Percentiles rank a stretch among this genome's conserved stretches.
Evolutionary conservation across 2,797 vertebrate species (phyloP).

Genomic region (Craterocephalus amniculus): DNA sequence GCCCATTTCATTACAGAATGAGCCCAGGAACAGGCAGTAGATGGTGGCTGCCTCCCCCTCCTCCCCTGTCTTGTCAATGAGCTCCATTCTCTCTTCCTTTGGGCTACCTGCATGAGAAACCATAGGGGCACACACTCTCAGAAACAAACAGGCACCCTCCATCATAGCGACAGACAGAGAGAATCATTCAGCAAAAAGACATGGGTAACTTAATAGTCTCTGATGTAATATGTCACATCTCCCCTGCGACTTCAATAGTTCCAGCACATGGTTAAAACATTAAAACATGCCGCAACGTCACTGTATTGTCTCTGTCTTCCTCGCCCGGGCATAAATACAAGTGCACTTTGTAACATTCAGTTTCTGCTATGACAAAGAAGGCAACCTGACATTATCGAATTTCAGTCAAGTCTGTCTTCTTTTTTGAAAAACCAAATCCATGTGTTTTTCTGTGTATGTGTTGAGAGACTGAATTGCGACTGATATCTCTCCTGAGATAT

Average conservation of each 20-base stretch:
- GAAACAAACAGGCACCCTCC: constrained; percentile 73
- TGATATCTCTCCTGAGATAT: too few relatives aligned
- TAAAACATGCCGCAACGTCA: constrained; percentile 23
- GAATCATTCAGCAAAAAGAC: constrained; percentile 52
- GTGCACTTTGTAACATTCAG: constrained; percentile 12
- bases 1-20: constrained; percentile 82
- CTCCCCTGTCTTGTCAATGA: constrained; percentile 64
- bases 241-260: constrained; percentile 48
- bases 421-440: too few relatives aligned
- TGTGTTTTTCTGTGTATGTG: too few relatives aligned
- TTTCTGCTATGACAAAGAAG: not conserved
- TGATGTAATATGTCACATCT: constrained; percentile 69
- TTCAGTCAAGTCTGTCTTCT: not conserved
- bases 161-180: constrained; percentile 52
- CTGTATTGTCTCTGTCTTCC: constrained; percentile 19
- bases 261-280: constrained; percentile 52
- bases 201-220: constrained; percentile 62
- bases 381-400: constrained; percentile 1
- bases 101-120: constrained; percentile 72
- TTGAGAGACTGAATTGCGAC: too few relatives aligned
- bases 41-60: constrained; percentile 70
- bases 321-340: constrained; percentile 12
- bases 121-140: constrained; percentile 72
- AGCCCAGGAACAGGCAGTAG: constrained; percentile 68
- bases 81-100: constrained; percentile 63